Evolutionary conservation across 1,140 invertebrate genomes (phyloP).

Genomic region (Diachasmimorpha longicaudata): DNA sequence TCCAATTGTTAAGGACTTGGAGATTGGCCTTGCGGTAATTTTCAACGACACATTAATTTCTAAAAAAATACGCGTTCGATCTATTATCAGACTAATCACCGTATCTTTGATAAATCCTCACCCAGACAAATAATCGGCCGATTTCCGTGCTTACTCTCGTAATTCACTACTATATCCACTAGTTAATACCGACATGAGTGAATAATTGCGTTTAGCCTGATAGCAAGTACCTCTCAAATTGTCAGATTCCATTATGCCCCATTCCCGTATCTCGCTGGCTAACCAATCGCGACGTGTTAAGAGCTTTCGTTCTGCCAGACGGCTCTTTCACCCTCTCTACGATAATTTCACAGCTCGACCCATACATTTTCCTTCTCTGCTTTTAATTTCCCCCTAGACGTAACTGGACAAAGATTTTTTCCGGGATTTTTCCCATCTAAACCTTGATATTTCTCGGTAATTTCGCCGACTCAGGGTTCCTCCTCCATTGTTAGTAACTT

Average conservation of each 20-base stretch:
- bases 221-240: conserved; percentile 47
- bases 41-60: too few relatives aligned
- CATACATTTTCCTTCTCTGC: background rate
- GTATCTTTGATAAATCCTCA: background rate
- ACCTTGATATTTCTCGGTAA: too few relatives aligned
- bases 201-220: conserved; percentile 49
- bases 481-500: background rate
- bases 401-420: background rate
- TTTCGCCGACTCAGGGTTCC: too few relatives aligned
- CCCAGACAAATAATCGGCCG: background rate
- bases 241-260: conserved; percentile 41
- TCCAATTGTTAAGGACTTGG: too few relatives aligned
- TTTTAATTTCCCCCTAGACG: background rate
- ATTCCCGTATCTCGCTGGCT: conserved; percentile 23
- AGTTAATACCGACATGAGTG: conserved; percentile 14
- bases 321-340: conserved; percentile 40
- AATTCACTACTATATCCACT: background rate
- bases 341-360: conserved; percentile 19
- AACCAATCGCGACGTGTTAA: conserved; percentile 48
- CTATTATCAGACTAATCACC: too few relatives aligned
- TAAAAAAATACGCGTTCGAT: too few relatives aligned
- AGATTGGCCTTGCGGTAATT: too few relatives aligned
- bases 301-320: conserved; percentile 43
- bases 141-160: background rate
- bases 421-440: background rate